Percentiles rank a stretch among this genome's conserved stretches.
phyloP scores from a whole-genome alignment of 2,888 invertebrate genomes.

The Mylabris sibirica region DNA sequence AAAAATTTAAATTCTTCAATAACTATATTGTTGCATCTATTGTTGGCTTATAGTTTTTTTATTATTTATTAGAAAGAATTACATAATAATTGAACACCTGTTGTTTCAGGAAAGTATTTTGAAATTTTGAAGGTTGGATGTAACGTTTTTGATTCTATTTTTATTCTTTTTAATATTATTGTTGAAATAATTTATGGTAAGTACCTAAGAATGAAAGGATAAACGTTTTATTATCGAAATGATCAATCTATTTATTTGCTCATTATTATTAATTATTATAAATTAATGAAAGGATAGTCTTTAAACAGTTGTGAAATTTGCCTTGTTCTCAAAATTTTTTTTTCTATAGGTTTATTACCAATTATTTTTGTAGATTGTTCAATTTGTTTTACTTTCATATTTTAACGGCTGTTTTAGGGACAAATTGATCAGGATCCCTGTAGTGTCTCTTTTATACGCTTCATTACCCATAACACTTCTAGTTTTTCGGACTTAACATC shows the following conservation, averaged over 20 bases:
- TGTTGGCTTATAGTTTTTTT: neutral
- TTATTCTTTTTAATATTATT: neutral
- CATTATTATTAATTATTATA: neutral
- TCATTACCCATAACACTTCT: neutral
- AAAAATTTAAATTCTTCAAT: neutral
- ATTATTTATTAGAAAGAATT: neutral
- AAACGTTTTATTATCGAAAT: neutral
- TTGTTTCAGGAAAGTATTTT: neutral
- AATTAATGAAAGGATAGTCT: neutral
- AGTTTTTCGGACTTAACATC: neutral
- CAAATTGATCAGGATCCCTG: neutral
- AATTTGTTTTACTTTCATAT: no score
- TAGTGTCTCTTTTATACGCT: neutral
- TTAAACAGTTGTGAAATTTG: neutral
- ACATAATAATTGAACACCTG: constrained; percentile 1
- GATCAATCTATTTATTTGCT: neutral
- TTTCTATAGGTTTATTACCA: neutral
- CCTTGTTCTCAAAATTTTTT: neutral
- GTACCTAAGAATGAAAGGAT: constrained; percentile 1
- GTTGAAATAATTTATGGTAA: neutral
- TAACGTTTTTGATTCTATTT: no score
- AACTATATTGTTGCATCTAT: neutral
- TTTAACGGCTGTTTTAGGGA: no score
- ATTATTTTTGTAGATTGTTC: neutral
- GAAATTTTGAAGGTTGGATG: neutral